Conservation (phyloP, 2,113 vertebrate genomes). For the Neodon shergylaensis region DNA sequence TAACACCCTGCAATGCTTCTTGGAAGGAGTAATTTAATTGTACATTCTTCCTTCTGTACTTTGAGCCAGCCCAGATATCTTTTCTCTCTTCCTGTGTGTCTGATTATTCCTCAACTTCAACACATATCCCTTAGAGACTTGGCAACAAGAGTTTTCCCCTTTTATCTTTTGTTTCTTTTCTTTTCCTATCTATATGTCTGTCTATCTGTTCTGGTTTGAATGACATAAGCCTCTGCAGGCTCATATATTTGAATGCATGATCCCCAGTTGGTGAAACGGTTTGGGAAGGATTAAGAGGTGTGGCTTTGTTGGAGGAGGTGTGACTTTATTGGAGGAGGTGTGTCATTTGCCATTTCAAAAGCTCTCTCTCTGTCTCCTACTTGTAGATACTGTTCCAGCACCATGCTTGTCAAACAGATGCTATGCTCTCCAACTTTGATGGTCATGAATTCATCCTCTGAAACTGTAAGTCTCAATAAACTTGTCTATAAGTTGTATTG, state of each 20-base stretch:
- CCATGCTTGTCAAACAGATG: not conserved
- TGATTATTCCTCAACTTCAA: not conserved
- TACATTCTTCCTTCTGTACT: constrained; percentile 56
- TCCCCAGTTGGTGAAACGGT: not conserved
- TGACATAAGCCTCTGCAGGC: not conserved
- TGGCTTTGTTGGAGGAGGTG: not conserved
- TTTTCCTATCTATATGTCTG: not conserved
- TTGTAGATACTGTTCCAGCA: not conserved
- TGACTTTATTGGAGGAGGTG: not conserved
- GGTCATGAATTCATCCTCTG: not conserved
- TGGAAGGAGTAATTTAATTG: constrained; percentile 55
- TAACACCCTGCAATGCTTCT: constrained; percentile 44
- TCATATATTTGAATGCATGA: not conserved
- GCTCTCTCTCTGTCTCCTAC: not conserved
- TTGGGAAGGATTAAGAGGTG: not conserved
- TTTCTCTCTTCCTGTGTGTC: not conserved
- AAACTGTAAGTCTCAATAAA: not conserved
- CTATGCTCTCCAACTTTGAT: not conserved
- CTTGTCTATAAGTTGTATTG: not conserved
- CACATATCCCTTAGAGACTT: not conserved
- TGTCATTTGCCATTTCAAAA: not conserved
- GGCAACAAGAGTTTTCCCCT: not conserved
- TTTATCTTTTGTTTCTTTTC: not conserved
- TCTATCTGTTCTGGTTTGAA: not conserved
- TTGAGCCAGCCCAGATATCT: not conserved